Evolutionary conservation across 2,797 vertebrate genomes (phyloP).

Genomic region (Platalea minor): DNA sequence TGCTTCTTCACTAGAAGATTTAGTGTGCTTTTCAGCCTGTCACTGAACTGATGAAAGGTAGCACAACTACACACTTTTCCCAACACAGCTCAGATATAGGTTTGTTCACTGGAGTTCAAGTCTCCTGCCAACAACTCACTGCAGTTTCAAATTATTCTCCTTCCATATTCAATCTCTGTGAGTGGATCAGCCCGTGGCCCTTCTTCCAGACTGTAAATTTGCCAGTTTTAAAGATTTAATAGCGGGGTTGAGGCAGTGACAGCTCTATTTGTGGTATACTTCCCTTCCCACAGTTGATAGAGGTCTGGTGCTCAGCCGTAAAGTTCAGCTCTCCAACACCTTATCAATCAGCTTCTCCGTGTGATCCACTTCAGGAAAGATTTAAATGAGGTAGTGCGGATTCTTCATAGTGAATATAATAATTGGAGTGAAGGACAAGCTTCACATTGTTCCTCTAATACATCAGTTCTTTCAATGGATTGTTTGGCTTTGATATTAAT

Average conservation of each 20-base stretch:
- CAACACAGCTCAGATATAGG: slow-evolving; percentile 22
- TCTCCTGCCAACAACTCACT: slow-evolving; percentile 44
- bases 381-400: slow-evolving; percentile 1
- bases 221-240: slow-evolving; percentile 58
- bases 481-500: neutral
- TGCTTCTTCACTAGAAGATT: slow-evolving; percentile 11
- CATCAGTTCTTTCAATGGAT: neutral
- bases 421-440: neutral
- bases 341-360: slow-evolving; percentile 39
- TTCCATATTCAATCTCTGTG: slow-evolving; percentile 34
- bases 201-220: slow-evolving; percentile 39
- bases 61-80: neutral
- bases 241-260: neutral
- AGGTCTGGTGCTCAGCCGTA: slow-evolving; percentile 8
- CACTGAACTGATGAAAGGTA: slow-evolving; percentile 38
- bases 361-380: slow-evolving; percentile 29
- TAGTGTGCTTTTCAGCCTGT: slow-evolving; percentile 28
- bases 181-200: neutral
- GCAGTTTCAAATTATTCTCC: slow-evolving; percentile 34
- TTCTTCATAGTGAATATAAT: neutral
- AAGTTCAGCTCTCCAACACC: slow-evolving; percentile 21
- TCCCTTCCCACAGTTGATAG: slow-evolving; percentile 9
- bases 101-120: slow-evolving; percentile 47
- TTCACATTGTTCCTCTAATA: neutral
- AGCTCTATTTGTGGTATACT: slow-evolving; percentile 37